Evolutionary conservation across 1,140 invertebrate species (phyloP), one percentile per base, ranked within the genome.

Genomic region (Zaprionus vittiger): DNA sequence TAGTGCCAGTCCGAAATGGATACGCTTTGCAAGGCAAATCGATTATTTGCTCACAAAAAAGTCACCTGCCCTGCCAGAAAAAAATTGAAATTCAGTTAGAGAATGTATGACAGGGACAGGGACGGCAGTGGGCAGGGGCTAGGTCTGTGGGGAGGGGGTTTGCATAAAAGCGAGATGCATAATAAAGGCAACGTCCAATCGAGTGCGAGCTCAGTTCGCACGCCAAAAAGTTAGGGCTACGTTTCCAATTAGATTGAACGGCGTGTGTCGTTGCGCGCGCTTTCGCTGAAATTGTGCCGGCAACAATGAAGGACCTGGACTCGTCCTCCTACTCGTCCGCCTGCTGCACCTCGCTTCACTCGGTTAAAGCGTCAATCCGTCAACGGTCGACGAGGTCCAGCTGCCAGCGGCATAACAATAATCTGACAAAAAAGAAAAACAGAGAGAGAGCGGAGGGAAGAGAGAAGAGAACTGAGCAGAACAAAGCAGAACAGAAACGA

Each of bases 181-280:
- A 66, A 66, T 66, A 66, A 73, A 71, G 61, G 57, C n/a, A 28
- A 15, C 7, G 44, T 15, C 44, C 52, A 31, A 5, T 7, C 22
- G 37, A 38, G 22, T n/a, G 22, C 34, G 14, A 12, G 14, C 41
- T n/a, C 34, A 26, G 7, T 47, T 31, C 44, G 60, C 41, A 41
- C 24, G 47, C 37, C 55, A 63, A 75, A 69, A 75, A 70, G 28
- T 60, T 59, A 34, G 47, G 47, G 37, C 61, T 26, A 71, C 49
- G 65, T 57, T 62, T 72, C 68, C 74, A 77, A 77, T 77, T 73
- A 73, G 63, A 68, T 68, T 67, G 70, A 73, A 73, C n/a, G 28
- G 14, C 4, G 55, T 12, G 38, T n/a, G 26, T 55, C 38, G 54
- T 20, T 26, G 49, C 5, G 20, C 38, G 15, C 37, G 9, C 47